phyloP scores from a whole-genome alignment of 2,888 invertebrate species.

The Agrenia bidenticulata region DNA sequence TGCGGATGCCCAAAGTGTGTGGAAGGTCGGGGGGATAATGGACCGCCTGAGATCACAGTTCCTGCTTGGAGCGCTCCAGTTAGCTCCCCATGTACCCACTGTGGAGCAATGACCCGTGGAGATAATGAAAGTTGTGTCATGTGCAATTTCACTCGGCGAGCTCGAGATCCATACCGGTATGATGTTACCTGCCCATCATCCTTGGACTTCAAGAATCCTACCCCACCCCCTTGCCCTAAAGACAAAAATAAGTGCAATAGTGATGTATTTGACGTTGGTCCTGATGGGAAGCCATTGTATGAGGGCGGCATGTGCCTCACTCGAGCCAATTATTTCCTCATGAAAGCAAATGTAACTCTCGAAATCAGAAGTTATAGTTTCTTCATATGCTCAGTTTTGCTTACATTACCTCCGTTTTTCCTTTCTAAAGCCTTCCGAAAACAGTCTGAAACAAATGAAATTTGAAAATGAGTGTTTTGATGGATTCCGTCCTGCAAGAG shows the following conservation, averaged over 20 bases:
- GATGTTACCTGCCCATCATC: neutral
- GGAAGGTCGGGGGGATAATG: neutral
- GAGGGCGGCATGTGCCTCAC: slow-evolving; percentile 36
- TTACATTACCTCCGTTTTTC: no score
- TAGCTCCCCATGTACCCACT: neutral
- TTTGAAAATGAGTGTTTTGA: slow-evolving; percentile 8
- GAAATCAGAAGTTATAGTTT: no score
- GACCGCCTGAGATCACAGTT: neutral
- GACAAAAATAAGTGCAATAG: slow-evolving; percentile 9
- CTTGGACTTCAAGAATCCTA: neutral
- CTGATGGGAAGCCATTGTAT: slow-evolving; percentile 24
- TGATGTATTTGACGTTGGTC: slow-evolving; percentile 11
- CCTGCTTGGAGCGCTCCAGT: slow-evolving; percentile 5
- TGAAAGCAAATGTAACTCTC: slow-evolving; percentile 9
- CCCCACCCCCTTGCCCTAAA: no score
- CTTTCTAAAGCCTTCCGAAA: neutral
- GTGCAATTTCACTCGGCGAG: slow-evolving; percentile 2
- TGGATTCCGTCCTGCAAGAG: slow-evolving; percentile 1
- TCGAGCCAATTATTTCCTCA: slow-evolving; percentile 12
- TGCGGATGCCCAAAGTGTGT: neutral
- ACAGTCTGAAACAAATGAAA: neutral
- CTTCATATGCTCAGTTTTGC: no score
- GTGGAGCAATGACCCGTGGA: neutral
- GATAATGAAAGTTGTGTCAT: slow-evolving; percentile 3
- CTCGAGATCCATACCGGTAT: slow-evolving; percentile 8